Base-by-base conservation (phyloP, 2,888 invertebrate species). In the Pegoplata infirma region DNA sequence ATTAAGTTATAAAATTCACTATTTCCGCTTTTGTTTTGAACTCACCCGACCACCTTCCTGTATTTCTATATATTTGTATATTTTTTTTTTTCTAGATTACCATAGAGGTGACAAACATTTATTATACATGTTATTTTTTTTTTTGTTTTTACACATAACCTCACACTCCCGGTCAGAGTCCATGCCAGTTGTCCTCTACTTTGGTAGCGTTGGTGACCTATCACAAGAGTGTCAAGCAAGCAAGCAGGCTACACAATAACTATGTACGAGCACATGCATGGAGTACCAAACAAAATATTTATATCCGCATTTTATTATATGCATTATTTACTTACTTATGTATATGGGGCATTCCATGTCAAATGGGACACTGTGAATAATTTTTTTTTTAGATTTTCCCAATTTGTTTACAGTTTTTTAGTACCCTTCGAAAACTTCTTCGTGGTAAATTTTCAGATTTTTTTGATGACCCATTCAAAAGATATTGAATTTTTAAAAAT, bases 1-100 rank as follows among this genome's bases (percentile, higher is more conserved):
- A 59, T 69, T 36, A 59, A 58, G 58, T 58, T 69, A 40, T 69
- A 69, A 59, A 69, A 69, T 56, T 59, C 49, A 49, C 49, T 17
- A 36, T 32, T 59, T 51, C 14, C 5, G n/a, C 21, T 23, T 23
- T 25, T n/a, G 12, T 17, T 5, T 23, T 10, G 1, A 58, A 21
- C 61, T 12, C n/a, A 6, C 21, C n/a, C 19, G 12, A 16, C 1
- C 53, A 56, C 56, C 16, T 56, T 47, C 7, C 19, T 8, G 7
- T 46, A 47, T 10, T 69, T 49, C 14, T 14, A 17, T 59, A 40
- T 40, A 58, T 68, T 32, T 56, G 56, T 58, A 3, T 23, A 47
- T 19, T 63, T 63, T 28, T 6, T 6, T 44, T 58, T 23, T 23
- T 19, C n/a, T n/a, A 16, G 17, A 36, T 21, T 40, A 25, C 49